phyloP scores from a whole-genome alignment of 2,113 vertebrate genomes.

The Stigmatopora nigra region DNA sequence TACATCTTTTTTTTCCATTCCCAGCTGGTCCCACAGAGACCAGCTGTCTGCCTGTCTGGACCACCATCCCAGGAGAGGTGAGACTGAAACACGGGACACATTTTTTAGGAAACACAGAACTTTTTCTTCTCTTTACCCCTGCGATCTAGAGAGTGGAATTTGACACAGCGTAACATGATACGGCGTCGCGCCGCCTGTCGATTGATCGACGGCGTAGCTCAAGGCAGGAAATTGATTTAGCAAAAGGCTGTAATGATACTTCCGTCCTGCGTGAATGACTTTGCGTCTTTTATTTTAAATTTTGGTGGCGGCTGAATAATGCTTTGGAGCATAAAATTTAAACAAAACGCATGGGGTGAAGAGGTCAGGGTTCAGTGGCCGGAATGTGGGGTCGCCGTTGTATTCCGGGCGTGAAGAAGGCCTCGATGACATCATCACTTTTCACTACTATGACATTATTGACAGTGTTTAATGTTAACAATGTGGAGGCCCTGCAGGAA shows the following conservation, averaged over 20 bases:
- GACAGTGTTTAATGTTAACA: too few relatives aligned
- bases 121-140: background rate
- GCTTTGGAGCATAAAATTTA: background rate
- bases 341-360: slow-evolving; percentile 20
- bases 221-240: slow-evolving; percentile 57
- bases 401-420: slow-evolving; percentile 45
- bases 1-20: background rate
- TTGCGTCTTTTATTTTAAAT: slow-evolving; percentile 8
- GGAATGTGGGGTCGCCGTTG: slow-evolving; percentile 42
- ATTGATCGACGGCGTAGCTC: slow-evolving; percentile 44
- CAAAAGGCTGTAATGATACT: slow-evolving; percentile 48
- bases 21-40: slow-evolving; percentile 30
- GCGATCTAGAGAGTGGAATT: background rate
- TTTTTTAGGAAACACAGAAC: background rate
- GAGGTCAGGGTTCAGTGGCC: slow-evolving; percentile 37
- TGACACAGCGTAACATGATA: slow-evolving; percentile 41
- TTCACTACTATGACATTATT: too few relatives aligned
- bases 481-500: too few relatives aligned
- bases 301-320: background rate
- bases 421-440: too few relatives aligned
- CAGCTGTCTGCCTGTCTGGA: slow-evolving; percentile 40
- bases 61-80: slow-evolving; percentile 28
- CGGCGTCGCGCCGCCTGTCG: slow-evolving; percentile 28
- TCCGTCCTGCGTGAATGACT: slow-evolving; percentile 48
- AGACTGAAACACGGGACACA: slow-evolving; percentile 22